Base-by-base conservation (phyloP, 2,888 invertebrate species). In the Scrobipalpa costella region DNA sequence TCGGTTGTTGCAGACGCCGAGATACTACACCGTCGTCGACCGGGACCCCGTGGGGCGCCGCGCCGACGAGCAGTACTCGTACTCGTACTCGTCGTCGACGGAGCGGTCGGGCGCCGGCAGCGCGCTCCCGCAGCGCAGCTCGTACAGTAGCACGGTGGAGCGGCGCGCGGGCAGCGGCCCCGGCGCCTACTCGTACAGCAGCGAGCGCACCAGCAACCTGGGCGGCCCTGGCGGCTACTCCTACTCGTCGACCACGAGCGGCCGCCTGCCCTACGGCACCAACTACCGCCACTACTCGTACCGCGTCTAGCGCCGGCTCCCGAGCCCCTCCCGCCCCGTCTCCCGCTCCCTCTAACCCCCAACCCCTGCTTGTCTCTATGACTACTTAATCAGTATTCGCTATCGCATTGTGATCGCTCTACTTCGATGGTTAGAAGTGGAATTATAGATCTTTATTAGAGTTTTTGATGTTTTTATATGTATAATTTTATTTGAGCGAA, bases 281-380 rank as follows among this genome's bases (percentile, higher is more conserved):
- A 91, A 88, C 78, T 97, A 96, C 90, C 95, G 97, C 79, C 96
- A 96, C 88, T 97, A 94, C 92, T 96, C 96, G 77, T 96, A 97
- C 92, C 95, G 96, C 89, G 96, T 97, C 84, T 97, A 95, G 93
- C 73, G 72, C 72, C 78, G 74, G 77, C 72, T 72, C 75, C 71
- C 71, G 71, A 69, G 67, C 67, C 70, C 64, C 61, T 68, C 62
- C 55, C 33, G 77, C 76, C 76, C 79, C 77, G 77, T 79, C 76
- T 75, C 78, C 52, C 80, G 77, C 79, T 75, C 64, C 63, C 73
- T 71, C 64, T 68, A 67, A 64, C 71, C 68, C 66, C 63, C 67
- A 67, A 55, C 65, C 66, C 69, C 72, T 67, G 73, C 74, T 69
- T 71, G 69, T 72, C 74, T 71, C 66, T 68, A 67, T 73, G 70